Evolutionary conservation across 2,797 vertebrate species (phyloP).

Genomic region (Onychomys leucogaster): DNA sequence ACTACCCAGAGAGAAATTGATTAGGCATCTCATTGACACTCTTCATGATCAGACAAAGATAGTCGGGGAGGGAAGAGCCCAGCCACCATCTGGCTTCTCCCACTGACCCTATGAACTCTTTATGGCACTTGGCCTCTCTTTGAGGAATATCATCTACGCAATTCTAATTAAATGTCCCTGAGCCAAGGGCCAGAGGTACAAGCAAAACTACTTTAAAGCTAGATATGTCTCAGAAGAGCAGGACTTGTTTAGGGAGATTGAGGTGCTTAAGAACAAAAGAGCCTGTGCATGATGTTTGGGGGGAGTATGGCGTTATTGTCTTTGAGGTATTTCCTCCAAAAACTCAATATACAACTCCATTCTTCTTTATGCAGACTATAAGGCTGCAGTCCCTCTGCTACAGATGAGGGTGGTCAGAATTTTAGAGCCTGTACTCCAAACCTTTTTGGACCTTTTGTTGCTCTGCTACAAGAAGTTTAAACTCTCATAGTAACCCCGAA

Average conservation of each 20-base stretch:
- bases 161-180: not conserved
- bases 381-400: not conserved
- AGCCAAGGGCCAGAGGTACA: not conserved
- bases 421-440: not conserved
- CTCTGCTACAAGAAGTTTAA: not conserved
- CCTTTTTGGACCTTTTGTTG: not conserved
- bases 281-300: not conserved
- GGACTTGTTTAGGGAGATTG: not conserved
- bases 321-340: not conserved
- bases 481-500: not conserved
- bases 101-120: not conserved
- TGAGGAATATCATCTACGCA: not conserved
- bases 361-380: not conserved
- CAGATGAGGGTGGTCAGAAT: not conserved
- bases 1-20: constrained; percentile 11
- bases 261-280: not conserved
- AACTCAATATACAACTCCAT: not conserved
- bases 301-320: not conserved
- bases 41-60: not conserved
- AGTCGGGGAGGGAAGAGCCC: not conserved
- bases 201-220: not conserved
- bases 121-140: not conserved
- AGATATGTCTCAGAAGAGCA: not conserved
- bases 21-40: not conserved
- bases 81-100: not conserved